Conservation (phyloP, 2,113 vertebrate species). For the Aviceda subcristata region DNA sequence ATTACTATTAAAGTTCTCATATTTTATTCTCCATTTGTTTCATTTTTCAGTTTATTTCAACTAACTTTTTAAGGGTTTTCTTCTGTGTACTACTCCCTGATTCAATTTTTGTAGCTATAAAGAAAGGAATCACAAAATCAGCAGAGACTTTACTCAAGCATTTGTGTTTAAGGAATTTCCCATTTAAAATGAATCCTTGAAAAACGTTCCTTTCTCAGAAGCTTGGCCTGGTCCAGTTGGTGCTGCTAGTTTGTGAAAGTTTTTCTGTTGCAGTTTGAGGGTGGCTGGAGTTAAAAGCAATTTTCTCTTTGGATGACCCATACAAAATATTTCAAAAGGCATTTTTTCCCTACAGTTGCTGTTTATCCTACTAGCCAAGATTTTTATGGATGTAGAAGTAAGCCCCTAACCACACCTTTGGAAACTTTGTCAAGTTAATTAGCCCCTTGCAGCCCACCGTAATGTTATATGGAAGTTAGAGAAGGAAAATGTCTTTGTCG, state of each 20-base stretch:
- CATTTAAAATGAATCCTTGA: not conserved
- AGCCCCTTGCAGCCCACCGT: not conserved
- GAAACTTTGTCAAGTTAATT: not conserved
- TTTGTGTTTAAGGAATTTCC: not conserved
- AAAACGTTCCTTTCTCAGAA: not conserved
- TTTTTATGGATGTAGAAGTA: not conserved
- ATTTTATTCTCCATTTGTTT: not conserved
- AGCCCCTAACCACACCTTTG: not conserved
- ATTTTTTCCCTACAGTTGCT: not conserved
- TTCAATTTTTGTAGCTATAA: not conserved
- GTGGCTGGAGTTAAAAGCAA: not conserved
- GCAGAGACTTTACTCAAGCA: not conserved
- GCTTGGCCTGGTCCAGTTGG: not conserved
- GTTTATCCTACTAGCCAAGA: not conserved
- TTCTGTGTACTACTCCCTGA: not conserved
- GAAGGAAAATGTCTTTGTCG: not conserved
- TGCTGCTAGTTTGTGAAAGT: not conserved
- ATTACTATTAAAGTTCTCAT: not conserved
- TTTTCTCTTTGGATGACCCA: not conserved
- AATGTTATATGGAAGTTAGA: not conserved
- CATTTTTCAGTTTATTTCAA: not conserved
- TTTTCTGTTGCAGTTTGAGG: not conserved
- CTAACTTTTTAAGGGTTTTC: not conserved
- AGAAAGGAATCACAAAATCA: not conserved
- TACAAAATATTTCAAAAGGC: not conserved